Base-by-base conservation (phyloP, 2,113 vertebrate species). In the Sinocyclocheilus maitianheensis region DNA sequence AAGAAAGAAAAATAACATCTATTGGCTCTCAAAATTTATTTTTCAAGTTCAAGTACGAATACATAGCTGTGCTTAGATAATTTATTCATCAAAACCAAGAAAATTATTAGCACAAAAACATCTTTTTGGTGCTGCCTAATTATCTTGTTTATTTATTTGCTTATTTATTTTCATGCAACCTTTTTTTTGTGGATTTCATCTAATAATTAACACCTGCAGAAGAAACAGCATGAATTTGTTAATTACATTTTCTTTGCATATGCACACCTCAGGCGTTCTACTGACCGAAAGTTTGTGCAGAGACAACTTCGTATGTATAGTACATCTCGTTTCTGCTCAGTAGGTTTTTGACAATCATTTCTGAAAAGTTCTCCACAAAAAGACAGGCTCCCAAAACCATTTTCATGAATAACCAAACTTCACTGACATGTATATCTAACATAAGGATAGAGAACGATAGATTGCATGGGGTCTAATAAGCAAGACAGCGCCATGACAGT, bases 401-500 rank as follows among this genome's bases (percentile, higher is more conserved):
- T 65, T 81, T 48, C 79, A 79, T 43, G 22, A n/a, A 80, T 43
- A 81, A 40, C 37, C 37, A 51, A 69, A 26, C 24, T 71, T 71
- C 4, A 48, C 62, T 82, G 80, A 69, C 43, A 55, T 13, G 16
- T 34, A 51, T 51, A 71, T 83, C 26, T 37, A 83, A 69, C 79
- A 82, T 69, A 83, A 51, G 24, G 18, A 71, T 22, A 5, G 43
- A 53, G 46, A 71, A 55, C 5, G 63, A 18, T 69, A 30, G 5
- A 53, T 24, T 5, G 63, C 65, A 53, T 55, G 26, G 5, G 65
- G 63, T 71, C 63, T 83, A 83, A 83, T 83, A 37, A 30, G 24
- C 26, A 71, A 69, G 62, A 63, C 34, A 14, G 40, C 43, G 8
- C 62, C 40, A 81, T 81, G 79, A 71, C 65, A 83, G 62, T 83